Conservation (phyloP, 92 coral and sea anemone genomes). For the Siderastrea siderea region DNA sequence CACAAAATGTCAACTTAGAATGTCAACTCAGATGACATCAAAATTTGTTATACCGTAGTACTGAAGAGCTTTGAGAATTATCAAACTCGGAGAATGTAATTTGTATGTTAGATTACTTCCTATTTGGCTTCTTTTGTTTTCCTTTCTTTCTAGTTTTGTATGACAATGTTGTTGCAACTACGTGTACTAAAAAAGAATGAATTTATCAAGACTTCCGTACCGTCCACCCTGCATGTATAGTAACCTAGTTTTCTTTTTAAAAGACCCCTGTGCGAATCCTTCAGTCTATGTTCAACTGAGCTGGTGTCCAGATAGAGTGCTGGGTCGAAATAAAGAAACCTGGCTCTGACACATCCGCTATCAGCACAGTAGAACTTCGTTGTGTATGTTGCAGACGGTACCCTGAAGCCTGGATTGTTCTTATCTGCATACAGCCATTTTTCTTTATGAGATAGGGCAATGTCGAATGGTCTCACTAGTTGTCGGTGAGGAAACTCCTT, state of each 20-base stretch:
- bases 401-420: conserved; percentile 44
- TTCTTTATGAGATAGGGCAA: conserved; percentile 63
- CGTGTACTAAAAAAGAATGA: too few relatives aligned
- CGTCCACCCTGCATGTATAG: too few relatives aligned
- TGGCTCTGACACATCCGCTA: conserved; percentile 36
- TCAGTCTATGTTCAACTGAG: conserved; percentile 12
- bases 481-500: conserved; percentile 67
- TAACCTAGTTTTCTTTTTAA: not conserved
- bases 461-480: conserved; percentile 57
- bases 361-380: conserved; percentile 57
- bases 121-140: too few relatives aligned
- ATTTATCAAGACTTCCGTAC: too few relatives aligned
- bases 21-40: too few relatives aligned
- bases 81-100: too few relatives aligned
- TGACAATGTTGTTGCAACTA: not conserved
- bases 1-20: too few relatives aligned
- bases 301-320: conserved; percentile 8
- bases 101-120: too few relatives aligned
- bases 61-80: too few relatives aligned
- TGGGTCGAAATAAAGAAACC: conserved; percentile 22
- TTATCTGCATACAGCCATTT: conserved; percentile 64
- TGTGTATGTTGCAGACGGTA: conserved; percentile 57
- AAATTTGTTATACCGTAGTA: too few relatives aligned
- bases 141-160: not conserved
- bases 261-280: conserved; percentile 16